These are phyloP conservation scores for Ispidina lecontei DNA, from an alignment of 2,797 vertebrate genomes.

Conservation along the genomic window DNA sequence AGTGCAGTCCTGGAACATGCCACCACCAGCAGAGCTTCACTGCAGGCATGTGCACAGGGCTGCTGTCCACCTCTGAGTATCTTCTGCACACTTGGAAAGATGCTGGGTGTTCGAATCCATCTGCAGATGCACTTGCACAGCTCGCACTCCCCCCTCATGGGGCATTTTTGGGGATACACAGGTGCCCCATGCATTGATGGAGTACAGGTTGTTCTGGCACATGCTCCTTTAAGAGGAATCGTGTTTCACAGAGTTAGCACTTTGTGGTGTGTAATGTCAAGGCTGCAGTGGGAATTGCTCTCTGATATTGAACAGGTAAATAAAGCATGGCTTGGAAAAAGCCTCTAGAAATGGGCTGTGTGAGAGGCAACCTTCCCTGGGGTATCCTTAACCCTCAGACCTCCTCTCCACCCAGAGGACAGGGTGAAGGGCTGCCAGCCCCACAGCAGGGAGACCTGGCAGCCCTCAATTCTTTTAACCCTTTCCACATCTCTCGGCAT, in stretches of 20 bases:
- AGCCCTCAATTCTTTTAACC: background rate
- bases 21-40: background rate
- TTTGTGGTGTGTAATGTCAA: background rate
- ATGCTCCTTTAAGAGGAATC: background rate
- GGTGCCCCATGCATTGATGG: too few relatives aligned
- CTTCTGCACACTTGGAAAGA: accelerated
- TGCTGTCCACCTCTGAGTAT: accelerated
- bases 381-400: background rate
- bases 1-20: background rate
- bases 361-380: background rate
- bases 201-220: accelerated
- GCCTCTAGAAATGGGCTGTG: background rate
- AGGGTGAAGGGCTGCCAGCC: background rate
- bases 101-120: accelerated
- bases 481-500: background rate
- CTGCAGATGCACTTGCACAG: background rate
- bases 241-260: background rate
- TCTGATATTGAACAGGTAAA: slow-evolving; percentile 62
- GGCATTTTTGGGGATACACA: accelerated
- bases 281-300: slow-evolving; percentile 43
- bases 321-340: slow-evolving; percentile 45
- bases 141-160: accelerated
- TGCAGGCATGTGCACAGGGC: accelerated
- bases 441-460: background rate
- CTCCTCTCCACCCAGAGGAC: background rate